Percentiles rank a stretch among this genome's conserved stretches.
phyloP scores from a whole-genome alignment of 2,797 vertebrate species.

The Petrocephalus schoutedeni region DNA sequence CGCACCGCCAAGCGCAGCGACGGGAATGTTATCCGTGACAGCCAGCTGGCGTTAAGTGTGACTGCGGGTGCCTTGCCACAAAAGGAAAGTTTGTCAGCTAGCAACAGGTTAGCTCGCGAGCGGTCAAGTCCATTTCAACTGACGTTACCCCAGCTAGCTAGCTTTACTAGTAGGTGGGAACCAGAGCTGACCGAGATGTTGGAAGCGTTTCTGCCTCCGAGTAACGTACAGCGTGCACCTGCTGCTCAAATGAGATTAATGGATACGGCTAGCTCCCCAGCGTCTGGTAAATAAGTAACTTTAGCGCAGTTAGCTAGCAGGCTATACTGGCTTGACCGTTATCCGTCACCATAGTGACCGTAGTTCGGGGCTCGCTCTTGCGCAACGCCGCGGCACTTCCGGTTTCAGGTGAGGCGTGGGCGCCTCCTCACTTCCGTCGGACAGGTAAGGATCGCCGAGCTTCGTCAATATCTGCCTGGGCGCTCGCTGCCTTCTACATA shows the following conservation, averaged over 20 bases:
- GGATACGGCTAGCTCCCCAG: neutral
- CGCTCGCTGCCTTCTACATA: neutral
- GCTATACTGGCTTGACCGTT: neutral
- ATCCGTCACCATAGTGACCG: constrained; percentile 13
- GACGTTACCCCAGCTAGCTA: constrained; percentile 37
- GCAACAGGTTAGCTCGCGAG: neutral
- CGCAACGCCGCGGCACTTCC: constrained; percentile 49
- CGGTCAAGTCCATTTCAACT: neutral
- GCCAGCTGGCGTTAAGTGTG: neutral
- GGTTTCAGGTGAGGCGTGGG: constrained; percentile 45
- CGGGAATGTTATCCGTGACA: neutral
- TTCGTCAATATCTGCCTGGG: neutral
- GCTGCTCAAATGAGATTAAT: constrained; percentile 19
- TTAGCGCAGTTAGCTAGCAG: neutral
- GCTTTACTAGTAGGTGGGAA: constrained; percentile 4
- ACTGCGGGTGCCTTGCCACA: neutral
- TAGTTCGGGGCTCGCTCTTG: neutral
- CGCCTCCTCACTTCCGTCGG: constrained; percentile 20
- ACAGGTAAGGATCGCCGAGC: constrained; percentile 26
- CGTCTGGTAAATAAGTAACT: neutral
- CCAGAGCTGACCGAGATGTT: constrained; percentile 1
- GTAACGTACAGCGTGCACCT: constrained; percentile 39
- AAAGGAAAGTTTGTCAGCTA: neutral
- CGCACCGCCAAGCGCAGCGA: neutral
- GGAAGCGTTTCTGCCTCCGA: neutral